Conservation (phyloP, 2,888 invertebrate genomes). For the Aleiodes alternator region DNA sequence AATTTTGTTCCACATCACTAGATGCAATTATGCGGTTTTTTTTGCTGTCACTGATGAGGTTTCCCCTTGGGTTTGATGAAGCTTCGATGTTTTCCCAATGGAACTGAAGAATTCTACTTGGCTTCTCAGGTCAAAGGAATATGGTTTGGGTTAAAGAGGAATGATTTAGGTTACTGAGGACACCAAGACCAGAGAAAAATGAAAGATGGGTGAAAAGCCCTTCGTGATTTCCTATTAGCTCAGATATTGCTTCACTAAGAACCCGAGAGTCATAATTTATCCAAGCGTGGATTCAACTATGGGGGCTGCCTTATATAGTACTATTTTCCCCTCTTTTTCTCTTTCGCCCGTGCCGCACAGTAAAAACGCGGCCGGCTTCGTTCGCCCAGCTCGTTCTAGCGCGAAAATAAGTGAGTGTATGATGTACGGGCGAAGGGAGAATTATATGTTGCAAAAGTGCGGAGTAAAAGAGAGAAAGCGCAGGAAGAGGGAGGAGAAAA, state of each 20-base stretch:
- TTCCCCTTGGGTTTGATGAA: background rate
- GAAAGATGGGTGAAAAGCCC: constrained; percentile 55
- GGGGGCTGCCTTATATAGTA: constrained; percentile 49
- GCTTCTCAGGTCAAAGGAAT: constrained; percentile 21
- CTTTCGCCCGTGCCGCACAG: background rate
- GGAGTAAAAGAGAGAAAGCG: background rate
- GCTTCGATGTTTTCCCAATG: background rate
- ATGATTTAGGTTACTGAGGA: constrained; percentile 34
- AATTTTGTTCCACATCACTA: background rate
- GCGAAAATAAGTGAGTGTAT: constrained; percentile 72
- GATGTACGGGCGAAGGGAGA: constrained; percentile 69
- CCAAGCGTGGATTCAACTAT: constrained; percentile 57
- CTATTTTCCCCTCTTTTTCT: constrained; percentile 40
- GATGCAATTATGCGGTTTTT: constrained; percentile 10
- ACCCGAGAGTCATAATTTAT: constrained; percentile 69
- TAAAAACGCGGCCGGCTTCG: constrained; percentile 32
- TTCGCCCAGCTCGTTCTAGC: constrained; percentile 68
- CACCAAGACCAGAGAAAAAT: constrained; percentile 15
- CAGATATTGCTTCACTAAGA: constrained; percentile 68
- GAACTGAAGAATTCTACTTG: background rate
- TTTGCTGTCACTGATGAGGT: background rate
- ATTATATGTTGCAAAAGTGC: constrained; percentile 59
- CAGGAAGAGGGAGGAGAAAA: constrained; percentile 14
- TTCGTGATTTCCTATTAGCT: constrained; percentile 68
- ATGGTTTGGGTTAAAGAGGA: constrained; percentile 6